Evolutionary conservation across 2,113 vertebrate genomes (phyloP), one percentile per base, ranked within the genome.

Genomic region (Pyxicephalus adspersus): DNA sequence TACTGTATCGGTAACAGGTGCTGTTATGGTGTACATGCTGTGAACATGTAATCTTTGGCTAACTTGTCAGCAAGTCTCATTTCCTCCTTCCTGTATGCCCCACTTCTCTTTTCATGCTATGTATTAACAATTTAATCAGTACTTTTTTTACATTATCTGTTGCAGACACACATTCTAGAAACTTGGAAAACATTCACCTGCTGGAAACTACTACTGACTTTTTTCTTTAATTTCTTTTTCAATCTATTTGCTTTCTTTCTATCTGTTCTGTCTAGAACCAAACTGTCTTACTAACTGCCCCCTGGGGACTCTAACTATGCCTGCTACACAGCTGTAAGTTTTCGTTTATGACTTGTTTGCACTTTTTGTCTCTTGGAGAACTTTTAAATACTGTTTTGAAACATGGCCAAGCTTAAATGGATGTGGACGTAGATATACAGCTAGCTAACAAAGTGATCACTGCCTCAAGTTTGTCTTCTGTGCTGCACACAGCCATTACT

Each of bases 231-330:
- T 71, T 17, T 73, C 63, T 80, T 91, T 92, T 92, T 87, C 91
- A 94, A 94, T 90, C 89, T 91, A 86, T 90, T 92, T 93, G 89
- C 87, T 93, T 91, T 94, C 89, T 91, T 90, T 89, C 92, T 94
- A 88, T 94, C 92, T 94, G 93, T 95, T 91, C 91, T 90, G 93
- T 96, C 94, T 94, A 98, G 97, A 98, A 96, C 94, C 97, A 97
- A 94, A 96, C 95, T 96, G 95, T 99, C 95, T 97, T 98, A 98
- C 95, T 98, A 96, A 98, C 96, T 92, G 91, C 98, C 94, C 98
- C 97, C 86, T 98, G 98, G 98, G 96, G 96, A 96, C 95, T 96
- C 92, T 99, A 98, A 96, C 91, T 92, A 92, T 95, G 94, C 94
- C 95, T 91, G 94, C 95, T 94, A 95, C 95, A 91, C 83, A 90